Conservation (phyloP, 2,888 invertebrate genomes). For the Ptychoptera contaminata region DNA sequence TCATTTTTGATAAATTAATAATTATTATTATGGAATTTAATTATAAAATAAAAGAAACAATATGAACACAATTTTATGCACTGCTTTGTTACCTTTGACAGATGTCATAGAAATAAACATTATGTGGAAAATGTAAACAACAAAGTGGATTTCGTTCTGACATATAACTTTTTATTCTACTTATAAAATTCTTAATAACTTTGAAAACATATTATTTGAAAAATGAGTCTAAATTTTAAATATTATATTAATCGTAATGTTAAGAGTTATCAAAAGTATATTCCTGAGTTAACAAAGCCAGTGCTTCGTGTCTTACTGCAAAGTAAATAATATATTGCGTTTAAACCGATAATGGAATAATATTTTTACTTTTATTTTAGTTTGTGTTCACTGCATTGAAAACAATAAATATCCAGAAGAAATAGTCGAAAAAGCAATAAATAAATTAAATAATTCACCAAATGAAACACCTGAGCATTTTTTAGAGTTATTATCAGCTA, state of each 20-base stretch:
- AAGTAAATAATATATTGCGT: constrained; percentile 5
- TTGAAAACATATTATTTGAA: neutral
- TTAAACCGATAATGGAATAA: neutral
- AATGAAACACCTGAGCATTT: constrained; percentile 30
- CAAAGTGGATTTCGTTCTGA: neutral
- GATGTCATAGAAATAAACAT: neutral
- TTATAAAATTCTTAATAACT: no score
- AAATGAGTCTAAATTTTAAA: neutral
- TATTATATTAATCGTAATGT: neutral
- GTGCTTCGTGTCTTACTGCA: constrained; percentile 28
- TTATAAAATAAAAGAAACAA: neutral
- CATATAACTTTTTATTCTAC: neutral
- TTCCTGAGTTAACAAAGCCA: constrained; percentile 27
- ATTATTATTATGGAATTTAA: neutral
- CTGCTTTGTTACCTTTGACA: neutral
- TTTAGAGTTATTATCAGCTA: constrained; percentile 35
- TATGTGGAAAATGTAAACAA: neutral
- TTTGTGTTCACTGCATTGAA: constrained; percentile 30
- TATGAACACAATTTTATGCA: neutral
- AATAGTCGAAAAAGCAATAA: constrained; percentile 26
- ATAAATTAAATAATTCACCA: constrained; percentile 27
- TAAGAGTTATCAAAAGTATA: constrained; percentile 13
- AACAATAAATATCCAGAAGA: constrained; percentile 28
- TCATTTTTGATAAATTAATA: constrained; percentile 14
- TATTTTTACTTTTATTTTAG: constrained; percentile 9